Evolutionary conservation across 2,113 vertebrate genomes (phyloP), one percentile per base, ranked within the genome.

Genomic region (Zosterops japonicus): DNA sequence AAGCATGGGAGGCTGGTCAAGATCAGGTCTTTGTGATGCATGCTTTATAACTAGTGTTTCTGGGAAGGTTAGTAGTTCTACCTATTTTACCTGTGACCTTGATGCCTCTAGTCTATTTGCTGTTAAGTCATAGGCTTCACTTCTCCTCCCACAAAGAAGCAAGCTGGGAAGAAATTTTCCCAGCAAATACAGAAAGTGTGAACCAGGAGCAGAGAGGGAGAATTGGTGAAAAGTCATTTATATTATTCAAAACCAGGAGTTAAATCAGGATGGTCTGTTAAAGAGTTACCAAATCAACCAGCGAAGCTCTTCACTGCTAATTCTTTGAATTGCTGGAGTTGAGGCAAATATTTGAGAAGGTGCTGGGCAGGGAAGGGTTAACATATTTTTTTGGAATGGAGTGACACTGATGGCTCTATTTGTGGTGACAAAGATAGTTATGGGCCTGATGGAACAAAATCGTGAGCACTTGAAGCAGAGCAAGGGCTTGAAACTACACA

Each of bases 291-390:
- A 49, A 89, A 87, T 14, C 25, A 18, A 64, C 35, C 28, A 41
- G 36, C 33, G 83, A 70, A 89, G 21, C 28, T 85, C 59, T 39
- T 11, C 52, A 46, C 22, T 1, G 4, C 36, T 25, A 27, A 5
- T 42, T 70, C 70, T 78, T 81, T 2, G 1, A 44, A 31, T 29
- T 33, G 47, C 46, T 78, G 53, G 31, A 55, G 72, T 27, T 2
- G 3, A 76, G 67, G 31, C 13, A 14, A 74, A 22, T 27, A 31
- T 77, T 42, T 69, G 49, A 87, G 75, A 69, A 49, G 17, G 35
- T 31, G 23, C 70, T 11, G 25, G 94, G n/a, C 52, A 89, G 36
- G 46, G 74, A 96, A 95, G 96, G 93, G 96, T 97, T 97, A 97
- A 97, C 5, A 1, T 24, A 16, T 56, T 36, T 84, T 97, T 97